Base-by-base conservation (phyloP, 2,888 invertebrate genomes). In the Odiellus spinosus region DNA sequence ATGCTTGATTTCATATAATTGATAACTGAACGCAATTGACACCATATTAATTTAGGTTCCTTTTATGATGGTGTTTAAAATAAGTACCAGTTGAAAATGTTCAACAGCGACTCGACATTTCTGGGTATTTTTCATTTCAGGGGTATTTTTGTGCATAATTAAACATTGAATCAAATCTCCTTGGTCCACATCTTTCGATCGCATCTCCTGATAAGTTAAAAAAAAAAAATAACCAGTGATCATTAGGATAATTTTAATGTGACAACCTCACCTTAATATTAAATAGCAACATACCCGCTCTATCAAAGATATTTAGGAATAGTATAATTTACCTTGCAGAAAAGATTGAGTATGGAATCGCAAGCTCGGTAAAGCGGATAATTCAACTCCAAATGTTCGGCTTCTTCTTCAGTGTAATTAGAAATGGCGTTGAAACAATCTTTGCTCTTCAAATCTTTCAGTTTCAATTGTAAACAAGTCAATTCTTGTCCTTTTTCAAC, bases 131-230 rank as follows among this genome's bases (percentile, higher is more conserved):
- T 80, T 77, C 60, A 87, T 75, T 59, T 82, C 77, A 4, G 80
- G 76, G 59, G 86, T 81, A 64, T 87, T 87, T 68, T 95, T 96
- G 64, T 90, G 82, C 34, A 78, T 71, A 48, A 95, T 84, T 44
- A 98, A 73, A 67, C 96, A 98, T 50, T 90, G 86, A 80, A 98
- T 82, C 57, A 93, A 75, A 57, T 90, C 86, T 48, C 85, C 85
- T 61, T 83, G 81, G 47, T 67, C 67, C 21, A 64, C 63, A 59
- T 84, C 85, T 48, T 52, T 59, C 52, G 49, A 58, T 53, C 46
- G 55, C 47, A 55, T 48, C 52, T 54, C 62, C 57, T 55, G 36
- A 2, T 47, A 50, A 33, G 33, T 6, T 11, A 34, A 38, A 33
- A 26, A 52, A 42, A 34, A 46, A 46, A 41, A 45, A 45, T n/a